phyloP scores from a whole-genome alignment of 2,888 invertebrate genomes.

The Hypercompe scribonia region DNA sequence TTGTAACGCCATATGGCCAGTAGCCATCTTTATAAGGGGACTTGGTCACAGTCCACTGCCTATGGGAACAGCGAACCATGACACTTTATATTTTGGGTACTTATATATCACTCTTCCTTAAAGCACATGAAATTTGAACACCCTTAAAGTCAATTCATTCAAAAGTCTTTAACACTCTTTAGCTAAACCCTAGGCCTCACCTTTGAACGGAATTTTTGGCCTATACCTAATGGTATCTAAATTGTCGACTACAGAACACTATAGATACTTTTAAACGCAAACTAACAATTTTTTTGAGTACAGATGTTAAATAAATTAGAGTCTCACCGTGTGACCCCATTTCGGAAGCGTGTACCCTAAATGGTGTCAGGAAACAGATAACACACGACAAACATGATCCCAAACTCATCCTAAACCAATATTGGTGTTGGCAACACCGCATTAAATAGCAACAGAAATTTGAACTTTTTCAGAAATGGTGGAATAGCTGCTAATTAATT shows the following conservation, averaged over 20 bases:
- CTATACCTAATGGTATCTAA: not conserved
- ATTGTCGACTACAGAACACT: not conserved
- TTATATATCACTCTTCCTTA: not conserved
- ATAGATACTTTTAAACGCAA: not conserved
- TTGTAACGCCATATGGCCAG: not conserved
- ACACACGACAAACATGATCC: conserved; percentile 26
- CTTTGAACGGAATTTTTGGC: too few relatives aligned
- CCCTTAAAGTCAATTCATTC: not conserved
- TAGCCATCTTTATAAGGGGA: not conserved
- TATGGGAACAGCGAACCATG: not conserved
- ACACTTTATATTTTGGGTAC: not conserved
- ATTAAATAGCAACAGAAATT: conserved; percentile 14
- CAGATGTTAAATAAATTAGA: not conserved
- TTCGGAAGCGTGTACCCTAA: conserved; percentile 36
- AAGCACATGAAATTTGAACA: not conserved
- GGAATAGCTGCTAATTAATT: too few relatives aligned
- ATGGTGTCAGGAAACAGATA: conserved; percentile 39
- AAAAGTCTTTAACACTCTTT: too few relatives aligned
- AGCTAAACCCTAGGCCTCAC: too few relatives aligned
- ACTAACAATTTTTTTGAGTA: not conserved
- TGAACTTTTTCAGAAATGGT: too few relatives aligned
- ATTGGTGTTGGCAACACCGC: conserved; percentile 11
- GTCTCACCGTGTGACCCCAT: conserved; percentile 7
- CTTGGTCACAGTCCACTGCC: not conserved
- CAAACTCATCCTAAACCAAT: conserved; percentile 20